Conservation (phyloP, 2,113 vertebrate species). For the Collichthys lucidus region DNA sequence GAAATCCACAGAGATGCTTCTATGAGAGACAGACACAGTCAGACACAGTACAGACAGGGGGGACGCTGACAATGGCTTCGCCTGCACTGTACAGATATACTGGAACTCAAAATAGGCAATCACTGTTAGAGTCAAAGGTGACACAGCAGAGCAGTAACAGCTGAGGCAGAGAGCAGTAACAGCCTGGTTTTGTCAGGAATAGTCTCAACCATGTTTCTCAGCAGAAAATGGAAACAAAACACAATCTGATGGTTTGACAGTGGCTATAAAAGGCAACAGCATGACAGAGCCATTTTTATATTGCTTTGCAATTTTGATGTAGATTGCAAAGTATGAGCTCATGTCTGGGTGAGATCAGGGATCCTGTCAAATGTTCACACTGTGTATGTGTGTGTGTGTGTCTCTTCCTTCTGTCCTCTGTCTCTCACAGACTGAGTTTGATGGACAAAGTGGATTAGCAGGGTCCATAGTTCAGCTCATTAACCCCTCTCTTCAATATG, state of each 20-base stretch:
- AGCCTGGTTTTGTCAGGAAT: background rate
- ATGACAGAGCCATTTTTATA: background rate
- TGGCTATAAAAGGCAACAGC: no score
- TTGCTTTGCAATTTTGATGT: background rate
- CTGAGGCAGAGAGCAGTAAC: background rate
- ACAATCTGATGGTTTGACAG: no score
- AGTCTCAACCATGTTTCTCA: background rate
- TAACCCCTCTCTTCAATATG: background rate
- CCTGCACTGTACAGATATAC: no score
- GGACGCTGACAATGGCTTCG: background rate
- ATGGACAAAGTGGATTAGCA: background rate
- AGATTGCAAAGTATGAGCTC: background rate
- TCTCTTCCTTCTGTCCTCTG: no score
- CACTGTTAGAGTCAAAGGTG: background rate
- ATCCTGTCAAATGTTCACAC: background rate
- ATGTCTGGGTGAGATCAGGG: background rate
- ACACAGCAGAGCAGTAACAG: background rate
- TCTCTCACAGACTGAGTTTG: slow-evolving; percentile 3
- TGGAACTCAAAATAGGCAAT: background rate
- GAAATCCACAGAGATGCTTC: no score
- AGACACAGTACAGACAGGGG: background rate
- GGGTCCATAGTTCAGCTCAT: background rate
- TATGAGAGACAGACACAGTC: no score
- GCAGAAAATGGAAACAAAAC: background rate
- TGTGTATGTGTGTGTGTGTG: background rate